A percentile compares a stretch with the other conserved stretches of the same genome.
phyloP scores from a whole-genome alignment of 2,113 vertebrate species.

The Laterallus jamaicensis region DNA sequence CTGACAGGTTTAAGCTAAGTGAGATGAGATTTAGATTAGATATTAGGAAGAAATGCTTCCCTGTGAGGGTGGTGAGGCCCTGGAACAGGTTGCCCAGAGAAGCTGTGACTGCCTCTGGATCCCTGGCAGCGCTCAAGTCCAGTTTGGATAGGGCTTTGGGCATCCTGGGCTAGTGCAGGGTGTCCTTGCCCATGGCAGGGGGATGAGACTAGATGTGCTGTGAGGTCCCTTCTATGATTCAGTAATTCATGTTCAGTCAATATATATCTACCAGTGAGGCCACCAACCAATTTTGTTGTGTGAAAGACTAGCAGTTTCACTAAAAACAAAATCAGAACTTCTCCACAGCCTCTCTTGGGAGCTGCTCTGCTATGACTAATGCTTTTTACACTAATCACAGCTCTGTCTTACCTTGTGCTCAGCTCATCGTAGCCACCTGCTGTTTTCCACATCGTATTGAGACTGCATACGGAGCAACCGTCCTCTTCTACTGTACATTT shows the following conservation, averaged over 20 bases:
- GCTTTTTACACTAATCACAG: neutral
- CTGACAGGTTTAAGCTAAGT: no score
- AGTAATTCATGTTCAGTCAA: neutral
- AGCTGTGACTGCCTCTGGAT: no score
- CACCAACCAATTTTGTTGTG: neutral
- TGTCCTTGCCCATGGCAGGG: no score
- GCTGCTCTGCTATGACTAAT: neutral
- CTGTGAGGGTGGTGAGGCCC: no score
- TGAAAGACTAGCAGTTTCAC: neutral
- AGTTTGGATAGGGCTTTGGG: no score
- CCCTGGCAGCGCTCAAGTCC: no score
- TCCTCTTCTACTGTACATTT: neutral
- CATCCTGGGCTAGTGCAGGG: no score
- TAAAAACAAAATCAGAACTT: neutral
- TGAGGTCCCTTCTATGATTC: no score
- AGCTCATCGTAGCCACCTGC: neutral
- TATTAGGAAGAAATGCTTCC: no score
- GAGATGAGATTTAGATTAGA: no score
- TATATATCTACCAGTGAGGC: neutral
- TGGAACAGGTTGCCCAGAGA: no score
- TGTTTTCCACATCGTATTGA: neutral
- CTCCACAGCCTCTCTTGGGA: neutral
- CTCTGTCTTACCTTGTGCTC: neutral
- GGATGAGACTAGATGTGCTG: no score
- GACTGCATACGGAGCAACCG: neutral